A percentile compares a stretch with the other conserved stretches of the same genome.
Conservation (phyloP, 2,797 vertebrate species). For the Leuciscus waleckii region DNA sequence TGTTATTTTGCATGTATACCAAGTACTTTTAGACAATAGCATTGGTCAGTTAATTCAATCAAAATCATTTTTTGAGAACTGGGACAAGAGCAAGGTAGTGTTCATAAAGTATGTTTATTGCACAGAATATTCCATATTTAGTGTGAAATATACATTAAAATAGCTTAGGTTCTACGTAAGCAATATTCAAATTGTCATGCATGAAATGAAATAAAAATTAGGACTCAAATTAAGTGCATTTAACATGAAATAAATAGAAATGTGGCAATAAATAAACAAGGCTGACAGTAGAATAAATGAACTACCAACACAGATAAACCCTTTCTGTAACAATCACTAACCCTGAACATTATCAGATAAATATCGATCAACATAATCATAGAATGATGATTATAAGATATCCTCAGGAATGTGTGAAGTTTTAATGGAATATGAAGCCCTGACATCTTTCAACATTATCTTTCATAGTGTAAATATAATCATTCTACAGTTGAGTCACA, state of each 20-base stretch:
- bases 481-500: neutral
- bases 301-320: neutral
- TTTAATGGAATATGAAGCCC: neutral
- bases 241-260: conserved; percentile 45
- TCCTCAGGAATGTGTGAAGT: neutral
- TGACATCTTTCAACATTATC: neutral
- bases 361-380: neutral
- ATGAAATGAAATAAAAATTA: neutral
- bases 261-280: conserved; percentile 35
- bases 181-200: conserved; percentile 7
- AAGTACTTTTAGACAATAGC: neutral
- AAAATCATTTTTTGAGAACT: neutral
- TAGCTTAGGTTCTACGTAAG: neutral
- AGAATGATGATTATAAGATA: neutral
- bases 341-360: neutral
- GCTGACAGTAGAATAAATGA: conserved; percentile 4
- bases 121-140: conserved; percentile 24
- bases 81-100: neutral
- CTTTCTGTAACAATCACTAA: conserved; percentile 10
- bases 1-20: neutral
- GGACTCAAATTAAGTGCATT: conserved; percentile 27
- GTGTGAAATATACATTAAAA: conserved; percentile 14
- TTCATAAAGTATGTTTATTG: conserved; percentile 39
- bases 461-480: conserved; percentile 1
- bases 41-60: neutral